These are phyloP conservation scores for Aspidiotus destructor DNA, from an alignment of 2,888 invertebrate species.

Conservation along the genomic window DNA sequence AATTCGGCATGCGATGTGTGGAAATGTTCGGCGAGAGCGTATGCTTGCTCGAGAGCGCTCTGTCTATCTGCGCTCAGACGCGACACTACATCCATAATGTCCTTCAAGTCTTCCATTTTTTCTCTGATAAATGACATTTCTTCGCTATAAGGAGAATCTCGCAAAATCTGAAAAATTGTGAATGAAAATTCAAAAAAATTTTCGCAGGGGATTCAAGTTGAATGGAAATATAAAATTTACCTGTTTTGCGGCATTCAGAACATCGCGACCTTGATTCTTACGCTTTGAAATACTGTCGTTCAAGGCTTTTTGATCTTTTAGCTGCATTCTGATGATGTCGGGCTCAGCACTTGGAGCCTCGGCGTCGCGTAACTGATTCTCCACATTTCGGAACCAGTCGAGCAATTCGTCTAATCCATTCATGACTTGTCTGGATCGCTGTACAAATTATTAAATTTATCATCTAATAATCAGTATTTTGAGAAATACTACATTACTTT, in stretches of 20 bases:
- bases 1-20: constrained; percentile 86
- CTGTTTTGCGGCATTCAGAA: constrained; percentile 84
- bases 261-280: constrained; percentile 80
- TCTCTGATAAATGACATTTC: constrained; percentile 78
- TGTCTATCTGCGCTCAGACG: constrained; percentile 80
- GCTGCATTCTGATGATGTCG: constrained; percentile 71
- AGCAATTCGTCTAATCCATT: constrained; percentile 89
- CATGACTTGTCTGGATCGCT: constrained; percentile 79
- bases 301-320: constrained; percentile 85
- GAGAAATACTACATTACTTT: too few species aligned
- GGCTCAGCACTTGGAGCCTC: constrained; percentile 84
- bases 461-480: background rate
- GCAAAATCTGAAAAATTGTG: constrained; percentile 46
- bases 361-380: constrained; percentile 70
- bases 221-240: constrained; percentile 42
- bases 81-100: constrained; percentile 83
- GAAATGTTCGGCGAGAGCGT: constrained; percentile 92
- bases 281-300: constrained; percentile 94
- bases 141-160: constrained; percentile 74
- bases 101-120: constrained; percentile 82
- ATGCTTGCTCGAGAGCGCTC: constrained; percentile 82
- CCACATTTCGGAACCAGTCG: constrained; percentile 93
- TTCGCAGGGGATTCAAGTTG: too few species aligned
- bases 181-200: background rate
- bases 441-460: constrained; percentile 38